Percentiles rank a stretch among this genome's conserved stretches.
Evolutionary conservation across 2,113 vertebrate species (phyloP).

Genomic region (Tenebrosternarchus preto): DNA sequence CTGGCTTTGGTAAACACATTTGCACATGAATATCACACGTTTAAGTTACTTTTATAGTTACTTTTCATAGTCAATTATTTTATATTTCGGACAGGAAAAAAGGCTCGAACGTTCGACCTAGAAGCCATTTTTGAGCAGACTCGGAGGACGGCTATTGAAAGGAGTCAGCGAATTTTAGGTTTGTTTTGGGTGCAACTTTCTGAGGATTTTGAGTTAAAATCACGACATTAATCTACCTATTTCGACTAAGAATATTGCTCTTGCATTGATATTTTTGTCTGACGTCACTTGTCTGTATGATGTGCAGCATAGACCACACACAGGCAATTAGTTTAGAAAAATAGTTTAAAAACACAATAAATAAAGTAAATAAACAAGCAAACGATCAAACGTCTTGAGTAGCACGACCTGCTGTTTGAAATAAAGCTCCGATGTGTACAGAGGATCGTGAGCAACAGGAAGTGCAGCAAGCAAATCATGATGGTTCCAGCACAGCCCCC

Average conservation of each 20-base stretch:
- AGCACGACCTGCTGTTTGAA: background rate
- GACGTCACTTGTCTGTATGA: too few species aligned
- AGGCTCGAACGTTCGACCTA: constrained; percentile 94
- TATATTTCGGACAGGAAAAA: constrained; percentile 79
- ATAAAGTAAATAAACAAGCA: too few species aligned
- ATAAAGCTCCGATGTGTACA: constrained; percentile 35
- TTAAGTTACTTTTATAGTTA: background rate
- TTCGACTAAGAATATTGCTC: too few species aligned
- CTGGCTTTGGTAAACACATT: constrained; percentile 73
- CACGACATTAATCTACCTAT: too few species aligned
- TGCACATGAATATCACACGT: background rate
- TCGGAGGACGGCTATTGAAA: constrained; percentile 91
- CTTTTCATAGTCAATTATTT: background rate
- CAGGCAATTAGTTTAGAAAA: too few species aligned
- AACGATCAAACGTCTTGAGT: too few species aligned
- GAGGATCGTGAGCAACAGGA: constrained; percentile 68
- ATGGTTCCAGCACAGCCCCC: constrained; percentile 53
- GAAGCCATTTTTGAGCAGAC: constrained; percentile 97
- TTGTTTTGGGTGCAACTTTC: constrained; percentile 33
- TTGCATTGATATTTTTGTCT: too few species aligned
- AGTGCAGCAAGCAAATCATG: constrained; percentile 33
- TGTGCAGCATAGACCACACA: too few species aligned
- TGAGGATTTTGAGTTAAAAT: background rate
- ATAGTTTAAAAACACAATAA: too few species aligned
- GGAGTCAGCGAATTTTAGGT: constrained; percentile 87